A percentile compares a stretch with the other conserved stretches of the same genome.
Evolutionary conservation across 2,113 vertebrate species (phyloP).

Genomic region (Herpailurus yagouaroundi): DNA sequence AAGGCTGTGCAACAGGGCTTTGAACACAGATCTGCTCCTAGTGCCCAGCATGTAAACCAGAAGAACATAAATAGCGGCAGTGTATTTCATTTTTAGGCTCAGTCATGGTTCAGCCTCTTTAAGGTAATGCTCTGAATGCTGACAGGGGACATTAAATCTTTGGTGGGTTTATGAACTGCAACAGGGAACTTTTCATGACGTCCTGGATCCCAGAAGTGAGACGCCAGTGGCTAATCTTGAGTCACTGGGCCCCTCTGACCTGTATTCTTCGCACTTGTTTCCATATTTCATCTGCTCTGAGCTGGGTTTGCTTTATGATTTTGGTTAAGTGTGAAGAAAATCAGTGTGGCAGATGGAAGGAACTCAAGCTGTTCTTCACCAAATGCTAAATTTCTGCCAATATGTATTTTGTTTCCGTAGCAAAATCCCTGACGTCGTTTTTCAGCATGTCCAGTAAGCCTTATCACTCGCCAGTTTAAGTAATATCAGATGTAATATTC

Average conservation of each 20-base stretch:
- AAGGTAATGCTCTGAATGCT: not conserved
- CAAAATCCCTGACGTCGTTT: not conserved
- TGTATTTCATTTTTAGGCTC: constrained; percentile 2
- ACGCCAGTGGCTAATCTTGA: not conserved
- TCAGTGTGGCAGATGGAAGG: constrained; percentile 2
- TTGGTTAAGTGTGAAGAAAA: constrained; percentile 55
- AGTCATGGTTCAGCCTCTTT: not conserved
- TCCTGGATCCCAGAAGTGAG: not conserved
- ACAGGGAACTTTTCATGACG: not conserved
- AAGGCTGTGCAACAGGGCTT: constrained; percentile 10
- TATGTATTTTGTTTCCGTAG: constrained; percentile 28
- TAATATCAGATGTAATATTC: constrained; percentile 24
- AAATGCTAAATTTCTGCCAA: constrained; percentile 49
- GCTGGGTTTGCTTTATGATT: constrained; percentile 10
- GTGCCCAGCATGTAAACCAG: not conserved
- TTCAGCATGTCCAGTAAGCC: not conserved
- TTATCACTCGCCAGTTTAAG: not conserved
- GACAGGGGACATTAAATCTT: constrained; percentile 58
- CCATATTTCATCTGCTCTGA: constrained; percentile 55
- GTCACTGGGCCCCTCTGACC: not conserved
- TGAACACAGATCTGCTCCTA: constrained; percentile 7
- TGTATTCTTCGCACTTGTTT: not conserved
- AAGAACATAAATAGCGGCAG: not conserved
- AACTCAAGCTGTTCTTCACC: constrained; percentile 52
- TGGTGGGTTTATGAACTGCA: constrained; percentile 10